Evolutionary conservation across 2,888 invertebrate species (phyloP).

Genomic region (Eurytoma californica): DNA sequence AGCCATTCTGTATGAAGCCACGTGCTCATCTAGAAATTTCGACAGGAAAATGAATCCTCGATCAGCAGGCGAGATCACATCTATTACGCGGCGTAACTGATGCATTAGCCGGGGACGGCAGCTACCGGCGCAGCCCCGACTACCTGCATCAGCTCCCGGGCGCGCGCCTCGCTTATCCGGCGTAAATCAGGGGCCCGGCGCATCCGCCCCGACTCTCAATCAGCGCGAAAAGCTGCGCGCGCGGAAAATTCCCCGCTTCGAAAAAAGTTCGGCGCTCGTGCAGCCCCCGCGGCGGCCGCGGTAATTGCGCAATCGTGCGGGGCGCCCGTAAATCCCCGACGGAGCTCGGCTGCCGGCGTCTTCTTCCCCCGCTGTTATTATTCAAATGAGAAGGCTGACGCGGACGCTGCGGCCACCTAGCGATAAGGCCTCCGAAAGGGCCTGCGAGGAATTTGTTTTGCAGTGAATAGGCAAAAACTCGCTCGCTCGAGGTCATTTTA

Average conservation of each 20-base stretch:
- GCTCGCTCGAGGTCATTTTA: too few species aligned
- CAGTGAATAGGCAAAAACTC: too few species aligned
- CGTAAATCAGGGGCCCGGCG: background rate
- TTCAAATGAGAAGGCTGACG: slow-evolving; percentile 31
- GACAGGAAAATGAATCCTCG: too few species aligned
- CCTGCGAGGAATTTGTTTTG: too few species aligned
- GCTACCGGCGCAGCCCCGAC: background rate
- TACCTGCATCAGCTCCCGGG: background rate
- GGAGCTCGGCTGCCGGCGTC: slow-evolving; percentile 46
- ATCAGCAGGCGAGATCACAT: too few species aligned
- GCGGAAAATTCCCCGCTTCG: background rate
- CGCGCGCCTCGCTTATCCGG: background rate
- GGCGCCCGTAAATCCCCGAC: background rate
- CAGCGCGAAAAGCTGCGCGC: background rate
- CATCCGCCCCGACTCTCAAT: background rate
- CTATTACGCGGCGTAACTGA: too few species aligned
- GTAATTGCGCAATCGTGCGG: slow-evolving; percentile 59
- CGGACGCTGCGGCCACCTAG: slow-evolving; percentile 1
- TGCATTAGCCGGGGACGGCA: background rate
- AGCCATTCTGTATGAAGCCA: too few species aligned
- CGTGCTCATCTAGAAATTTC: too few species aligned
- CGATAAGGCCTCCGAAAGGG: too few species aligned
- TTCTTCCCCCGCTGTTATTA: slow-evolving; percentile 12
- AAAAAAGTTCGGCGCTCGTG: slow-evolving; percentile 29
- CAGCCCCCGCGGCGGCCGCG: slow-evolving; percentile 29